These are phyloP conservation scores for Agriopis aurantiaria DNA, from an alignment of 2,888 invertebrate genomes.

Conservation along the genomic window DNA sequence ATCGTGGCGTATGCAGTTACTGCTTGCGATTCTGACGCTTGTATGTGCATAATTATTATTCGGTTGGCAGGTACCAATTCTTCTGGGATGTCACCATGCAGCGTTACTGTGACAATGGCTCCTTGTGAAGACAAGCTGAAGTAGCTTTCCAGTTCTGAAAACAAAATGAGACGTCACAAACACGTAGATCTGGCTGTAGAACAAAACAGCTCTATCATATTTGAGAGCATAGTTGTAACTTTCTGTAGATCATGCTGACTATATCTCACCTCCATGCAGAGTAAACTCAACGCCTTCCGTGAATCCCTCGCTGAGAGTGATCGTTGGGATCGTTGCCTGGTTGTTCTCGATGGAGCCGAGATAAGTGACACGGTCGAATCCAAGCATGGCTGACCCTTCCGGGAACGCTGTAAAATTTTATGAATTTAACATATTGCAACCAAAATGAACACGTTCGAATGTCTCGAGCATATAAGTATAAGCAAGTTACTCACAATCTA, in stretches of 20 bases:
- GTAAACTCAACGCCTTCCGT: slow-evolving; percentile 46
- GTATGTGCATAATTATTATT: slow-evolving; percentile 50
- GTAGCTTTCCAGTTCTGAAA: slow-evolving; percentile 23
- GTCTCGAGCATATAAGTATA: slow-evolving; percentile 1
- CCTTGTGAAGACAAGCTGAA: slow-evolving; percentile 23
- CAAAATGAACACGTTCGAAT: neutral
- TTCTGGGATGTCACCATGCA: slow-evolving; percentile 48
- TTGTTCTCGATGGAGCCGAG: slow-evolving; percentile 48
- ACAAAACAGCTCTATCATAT: neutral
- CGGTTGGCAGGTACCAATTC: slow-evolving; percentile 51
- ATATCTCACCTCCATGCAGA: slow-evolving; percentile 38
- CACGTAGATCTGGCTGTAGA: no score
- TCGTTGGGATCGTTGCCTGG: slow-evolving; percentile 40
- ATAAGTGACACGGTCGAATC: slow-evolving; percentile 52
- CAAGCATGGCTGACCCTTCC: slow-evolving; percentile 40
- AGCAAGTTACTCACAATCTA: slow-evolving; percentile 33
- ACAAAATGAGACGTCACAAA: neutral
- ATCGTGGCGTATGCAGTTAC: slow-evolving; percentile 52
- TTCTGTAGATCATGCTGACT: neutral
- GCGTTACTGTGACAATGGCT: slow-evolving; percentile 26
- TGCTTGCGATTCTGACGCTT: slow-evolving; percentile 50
- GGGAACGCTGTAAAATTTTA: slow-evolving; percentile 15
- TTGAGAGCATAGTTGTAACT: neutral
- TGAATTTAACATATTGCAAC: neutral
- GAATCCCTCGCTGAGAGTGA: slow-evolving; percentile 53